phyloP scores from a whole-genome alignment of 2,888 invertebrate genomes.

The Scrobipalpa costella region DNA sequence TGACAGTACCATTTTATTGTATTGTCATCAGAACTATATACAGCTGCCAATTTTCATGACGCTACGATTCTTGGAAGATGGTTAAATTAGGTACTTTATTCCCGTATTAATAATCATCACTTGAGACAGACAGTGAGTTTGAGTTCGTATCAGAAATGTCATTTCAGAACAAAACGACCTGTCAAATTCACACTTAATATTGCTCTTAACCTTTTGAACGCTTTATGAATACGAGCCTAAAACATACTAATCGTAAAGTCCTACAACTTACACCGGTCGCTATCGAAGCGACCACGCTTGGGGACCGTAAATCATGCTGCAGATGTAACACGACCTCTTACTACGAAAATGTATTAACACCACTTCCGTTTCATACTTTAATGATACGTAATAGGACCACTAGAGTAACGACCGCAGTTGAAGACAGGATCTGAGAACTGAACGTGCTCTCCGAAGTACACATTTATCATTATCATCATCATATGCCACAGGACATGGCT shows the following conservation, averaged over 20 bases:
- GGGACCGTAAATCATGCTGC: conserved; percentile 40
- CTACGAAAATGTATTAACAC: conserved; percentile 38
- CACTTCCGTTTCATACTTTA: conserved; percentile 1
- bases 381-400: conserved; percentile 1
- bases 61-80: too few species aligned
- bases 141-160: not conserved
- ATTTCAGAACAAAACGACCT: not conserved
- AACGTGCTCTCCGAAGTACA: too few species aligned
- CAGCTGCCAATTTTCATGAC: too few species aligned
- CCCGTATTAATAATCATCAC: too few species aligned
- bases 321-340: conserved; percentile 42
- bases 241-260: not conserved
- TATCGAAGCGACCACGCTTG: conserved; percentile 21
- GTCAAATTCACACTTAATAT: not conserved
- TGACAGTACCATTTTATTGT: too few species aligned
- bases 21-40: too few species aligned
- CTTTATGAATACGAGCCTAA: not conserved
- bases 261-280: conserved; percentile 34
- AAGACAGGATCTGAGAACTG: too few species aligned
- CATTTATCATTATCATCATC: too few species aligned
- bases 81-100: too few species aligned
- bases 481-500: too few species aligned
- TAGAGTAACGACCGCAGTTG: too few species aligned
- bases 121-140: too few species aligned
- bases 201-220: not conserved